Base-by-base conservation (phyloP, 2,888 invertebrate genomes). In the Macrostomum cliftonense region DNA sequence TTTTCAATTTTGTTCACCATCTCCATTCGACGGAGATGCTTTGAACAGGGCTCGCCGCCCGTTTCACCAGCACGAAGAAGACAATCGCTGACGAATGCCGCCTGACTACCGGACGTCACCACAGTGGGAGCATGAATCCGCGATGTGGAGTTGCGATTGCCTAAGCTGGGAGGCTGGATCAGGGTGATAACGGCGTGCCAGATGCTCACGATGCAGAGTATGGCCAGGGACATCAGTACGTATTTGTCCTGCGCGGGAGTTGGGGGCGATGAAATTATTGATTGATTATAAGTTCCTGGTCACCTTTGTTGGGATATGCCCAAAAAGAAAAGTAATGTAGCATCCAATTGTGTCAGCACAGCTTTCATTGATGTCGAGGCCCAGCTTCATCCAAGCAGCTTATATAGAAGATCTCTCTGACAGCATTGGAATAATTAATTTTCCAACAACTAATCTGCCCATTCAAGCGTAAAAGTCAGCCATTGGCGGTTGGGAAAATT, bases 131-230 rank as follows among this genome's bases (percentile, higher is more conserved):
- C 5, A 16, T 17, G 17, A 39, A n/a, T 2, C 39, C 21, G 45
- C 17, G n/a, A n/a, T 37, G 39, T 14, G 16, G 17, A 2, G 37
- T 14, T n/a, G 37, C 37, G 14, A 13, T 11, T 7, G 45, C n/a
- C 16, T 5, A 39, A 7, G 19, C n/a, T 28, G 9, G 28, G 28
- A 28, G 28, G 28, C 1, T 42, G 44, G 49, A 59, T 60, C n/a
- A 56, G 50, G 1, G 60, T 61, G 14, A 64, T 55, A 9, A 64
- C 56, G 13, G 61, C 64, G 53, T 67, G 67, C 67, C 67, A 67
- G 19, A 63, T 58, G 53, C 65, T 65, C 14, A 65, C 60, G 1
- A 59, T 58, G 5, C 63, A 61, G 50, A 66, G 53, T 59, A 64
- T 62, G 36, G 65, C 57, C 63, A 67, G 64, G 39, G 67, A 63